Base-by-base conservation (phyloP, 1,140 invertebrate species). In the Idris sp. region DNA sequence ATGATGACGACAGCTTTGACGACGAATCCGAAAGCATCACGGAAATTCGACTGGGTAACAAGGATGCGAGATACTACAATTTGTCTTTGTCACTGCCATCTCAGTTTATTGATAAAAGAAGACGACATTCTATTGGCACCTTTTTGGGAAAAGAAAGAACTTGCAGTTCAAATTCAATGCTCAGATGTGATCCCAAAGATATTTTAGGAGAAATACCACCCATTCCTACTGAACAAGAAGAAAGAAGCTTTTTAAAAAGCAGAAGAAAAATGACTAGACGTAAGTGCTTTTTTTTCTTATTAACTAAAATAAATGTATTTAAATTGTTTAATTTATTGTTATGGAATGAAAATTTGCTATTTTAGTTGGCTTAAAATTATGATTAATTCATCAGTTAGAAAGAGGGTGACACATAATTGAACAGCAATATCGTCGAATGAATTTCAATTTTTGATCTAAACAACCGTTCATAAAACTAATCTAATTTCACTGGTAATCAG, bases 41-140 rank as follows among this genome's bases (percentile, higher is more conserved):
- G 5, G 85, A 86, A 53, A 86, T 89, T 3, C 87, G 87, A 35
- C 56, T 89, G 2, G 79, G 78, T 0, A 81, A 83, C 9, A 85
- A 89, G 10, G 82, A 85, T 11, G 85, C 83, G 0, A 82, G 85
- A 33, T 89, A 90, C 53, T 90, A 90, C 68, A 89, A 91, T 56
- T 69, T 89, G 6, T 86, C 88, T 0, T 80, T 86, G 0, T 83
- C 79, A 0, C 15, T 87, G 11, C 83, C 85, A 0, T 16, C 71
- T 4, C 69, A 78, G 4, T 61, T 69, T 7, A 80, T 79, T 0
- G 49, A 67, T 2, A 58, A 81, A 11, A 79, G 81, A 43, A 84
- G 90, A 41, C 82, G 90, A 64, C 90, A 90, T 71, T 90, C 89
- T 2, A 89, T 90, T 30, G 88, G 90, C 10, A 88, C 88, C 1